Evolutionary conservation across 2,888 invertebrate species (phyloP), one percentile per base, ranked within the genome.

Genomic region (Acrocyrtus sp.): DNA sequence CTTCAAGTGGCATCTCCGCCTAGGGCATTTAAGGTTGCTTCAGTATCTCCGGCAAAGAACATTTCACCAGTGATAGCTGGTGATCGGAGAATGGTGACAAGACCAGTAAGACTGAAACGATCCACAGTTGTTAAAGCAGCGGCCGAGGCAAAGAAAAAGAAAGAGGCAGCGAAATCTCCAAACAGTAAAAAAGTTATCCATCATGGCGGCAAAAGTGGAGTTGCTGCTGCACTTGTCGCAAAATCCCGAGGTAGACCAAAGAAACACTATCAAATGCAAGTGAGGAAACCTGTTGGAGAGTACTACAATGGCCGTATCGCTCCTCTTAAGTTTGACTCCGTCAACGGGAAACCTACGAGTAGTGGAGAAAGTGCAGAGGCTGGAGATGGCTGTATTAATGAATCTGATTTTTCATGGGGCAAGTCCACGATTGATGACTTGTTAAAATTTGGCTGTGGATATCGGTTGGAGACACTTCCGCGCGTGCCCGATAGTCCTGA

Each of bases 31-130:
- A 70, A 70, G 17, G n/a, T 63, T 43, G 70, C 70, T 19, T 62
- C 70, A 1, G 63, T 70, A 1, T 43, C 70, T n/a, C 26, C 70
- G 15, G 12, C 19, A 21, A n/a, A 19, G 1, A 24, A 15, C 17
- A 27, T 3, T 3, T 53, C 53, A n/a, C 24, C 53, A n/a, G 27
- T 29, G 4, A 53, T 61, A 34, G 47, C 27, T 17, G 3, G 4
- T 12, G 68, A 68, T 15, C 17, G 34, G n/a, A 17, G 58, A 63
- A 29, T 43, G 26, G n/a, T n/a, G n/a, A 53, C 45, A 22, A 48
- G 70, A 27, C 62, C 70, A 5, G 62, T 62, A 57, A 63, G 70
- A 63, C 56, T 63, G 56, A 70, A 63, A 43, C 19, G 68, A 39
- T 15, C 51, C 10, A 53, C 61, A n/a, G 68, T 54, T 5, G 47